Conservation (phyloP, 1,140 invertebrate species). For the Tetragonula clypearis region DNA sequence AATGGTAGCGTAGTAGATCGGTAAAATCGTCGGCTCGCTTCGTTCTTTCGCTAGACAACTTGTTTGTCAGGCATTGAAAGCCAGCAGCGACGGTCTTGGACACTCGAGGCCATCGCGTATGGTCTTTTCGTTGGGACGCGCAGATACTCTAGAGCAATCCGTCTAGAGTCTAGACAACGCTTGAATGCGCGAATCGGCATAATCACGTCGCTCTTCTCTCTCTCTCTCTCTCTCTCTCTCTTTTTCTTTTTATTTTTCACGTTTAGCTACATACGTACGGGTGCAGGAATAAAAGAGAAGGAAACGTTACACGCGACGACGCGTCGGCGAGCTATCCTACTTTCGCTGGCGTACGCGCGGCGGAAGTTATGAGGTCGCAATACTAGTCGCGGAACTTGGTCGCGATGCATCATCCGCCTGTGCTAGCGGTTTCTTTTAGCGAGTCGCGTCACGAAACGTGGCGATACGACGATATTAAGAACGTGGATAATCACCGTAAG, state of each 20-base stretch:
- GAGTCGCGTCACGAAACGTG: constrained; percentile 20
- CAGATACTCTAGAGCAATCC: neutral
- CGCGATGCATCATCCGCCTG: constrained; percentile 36
- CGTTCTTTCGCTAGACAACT: neutral
- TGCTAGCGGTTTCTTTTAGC: constrained; percentile 47
- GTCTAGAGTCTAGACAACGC: neutral
- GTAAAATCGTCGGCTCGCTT: neutral
- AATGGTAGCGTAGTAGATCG: constrained; percentile 12
- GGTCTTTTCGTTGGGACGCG: neutral
- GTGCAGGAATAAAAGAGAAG: neutral
- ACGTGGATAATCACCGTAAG: neutral
- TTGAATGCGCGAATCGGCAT: neutral
- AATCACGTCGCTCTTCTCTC: neutral
- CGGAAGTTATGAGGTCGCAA: constrained; percentile 47
- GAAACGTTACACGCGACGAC: neutral
- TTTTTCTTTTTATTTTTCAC: neutral
- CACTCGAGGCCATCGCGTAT: neutral
- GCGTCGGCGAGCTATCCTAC: constrained; percentile 40
- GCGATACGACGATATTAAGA: neutral
- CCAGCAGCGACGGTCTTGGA: neutral
- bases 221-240: too few relatives aligned
- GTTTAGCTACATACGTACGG: neutral
- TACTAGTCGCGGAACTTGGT: constrained; percentile 32
- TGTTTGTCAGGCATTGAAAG: neutral
- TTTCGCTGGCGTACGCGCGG: constrained; percentile 31